Conservation (phyloP, 30 jellyfish, hydroid and myxozoan genomes). For the Catostylus mosaicus region DNA sequence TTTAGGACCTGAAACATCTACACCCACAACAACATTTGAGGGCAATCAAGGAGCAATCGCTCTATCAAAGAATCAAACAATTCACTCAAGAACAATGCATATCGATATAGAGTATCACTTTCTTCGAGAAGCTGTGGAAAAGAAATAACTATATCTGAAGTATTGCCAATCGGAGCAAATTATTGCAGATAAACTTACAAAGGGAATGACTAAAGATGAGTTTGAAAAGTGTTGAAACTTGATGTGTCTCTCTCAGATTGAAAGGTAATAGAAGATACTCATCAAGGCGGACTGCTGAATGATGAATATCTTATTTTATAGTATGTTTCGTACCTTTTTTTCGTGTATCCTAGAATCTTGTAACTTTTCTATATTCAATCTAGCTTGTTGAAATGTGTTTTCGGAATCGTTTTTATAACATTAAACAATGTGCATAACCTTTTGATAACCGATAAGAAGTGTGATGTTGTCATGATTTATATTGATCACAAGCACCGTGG, state of each 20-base stretch:
- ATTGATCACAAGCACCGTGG: no score
- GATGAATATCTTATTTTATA: neutral
- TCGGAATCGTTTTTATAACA: no score
- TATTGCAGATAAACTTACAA: neutral
- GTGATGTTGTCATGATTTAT: no score
- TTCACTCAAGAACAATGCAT: neutral
- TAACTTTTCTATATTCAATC: no score
- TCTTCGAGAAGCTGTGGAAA: neutral
- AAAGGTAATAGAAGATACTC: conserved; percentile 2
- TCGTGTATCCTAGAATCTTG: no score
- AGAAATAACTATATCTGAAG: no score
- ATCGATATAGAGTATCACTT: neutral
- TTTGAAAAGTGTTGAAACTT: neutral
- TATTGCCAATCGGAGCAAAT: neutral
- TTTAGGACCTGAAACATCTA: neutral
- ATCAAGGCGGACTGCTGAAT: neutral
- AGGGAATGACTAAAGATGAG: neutral
- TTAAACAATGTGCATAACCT: no score
- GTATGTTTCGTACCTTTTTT: neutral
- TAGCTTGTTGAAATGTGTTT: no score
- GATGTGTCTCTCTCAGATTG: no score
- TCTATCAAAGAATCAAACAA: neutral
- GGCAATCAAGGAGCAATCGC: neutral
- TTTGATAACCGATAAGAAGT: no score
- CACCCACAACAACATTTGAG: neutral